These are phyloP conservation scores for Salvator merianae DNA, from an alignment of 2,113 vertebrate genomes.

Conservation along the genomic window DNA sequence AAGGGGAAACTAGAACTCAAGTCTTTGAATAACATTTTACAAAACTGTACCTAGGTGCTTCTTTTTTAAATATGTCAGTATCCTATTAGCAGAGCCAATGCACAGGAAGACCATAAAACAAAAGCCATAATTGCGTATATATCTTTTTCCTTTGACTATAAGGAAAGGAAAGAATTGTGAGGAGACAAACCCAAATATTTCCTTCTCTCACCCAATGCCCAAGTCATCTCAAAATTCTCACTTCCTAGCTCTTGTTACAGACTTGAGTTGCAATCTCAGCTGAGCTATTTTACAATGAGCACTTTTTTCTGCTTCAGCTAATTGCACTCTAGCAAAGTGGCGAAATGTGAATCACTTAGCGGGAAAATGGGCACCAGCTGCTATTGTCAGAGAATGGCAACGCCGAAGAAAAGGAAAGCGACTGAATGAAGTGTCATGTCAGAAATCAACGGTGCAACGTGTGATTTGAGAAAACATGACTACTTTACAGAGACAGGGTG, in stretches of 20 bases:
- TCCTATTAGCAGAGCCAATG: conserved; percentile 9
- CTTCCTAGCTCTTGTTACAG: conserved; percentile 18
- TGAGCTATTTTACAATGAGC: conserved; percentile 48
- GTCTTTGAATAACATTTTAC: background rate
- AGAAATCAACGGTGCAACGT: conserved; percentile 87
- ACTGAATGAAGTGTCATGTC: conserved; percentile 83
- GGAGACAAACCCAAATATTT: conserved; percentile 22
- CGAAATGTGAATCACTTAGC: conserved; percentile 79
- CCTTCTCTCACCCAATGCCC: background rate
- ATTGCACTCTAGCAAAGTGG: conserved; percentile 78
- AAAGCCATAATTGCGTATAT: conserved; percentile 3
- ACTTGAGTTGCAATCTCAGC: conserved; percentile 67
- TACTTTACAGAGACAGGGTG: conserved; percentile 92
- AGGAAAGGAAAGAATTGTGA: background rate
- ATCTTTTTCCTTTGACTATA: background rate
- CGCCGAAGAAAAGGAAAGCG: conserved; percentile 70
- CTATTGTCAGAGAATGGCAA: conserved; percentile 76
- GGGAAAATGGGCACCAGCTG: conserved; percentile 81
- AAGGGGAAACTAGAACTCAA: background rate
- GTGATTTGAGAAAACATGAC: conserved; percentile 86
- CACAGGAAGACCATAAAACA: background rate
- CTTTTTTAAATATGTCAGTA: background rate
- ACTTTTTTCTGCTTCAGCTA: conserved; percentile 73
- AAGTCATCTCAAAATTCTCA: conserved; percentile 43
- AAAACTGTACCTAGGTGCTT: background rate